A percentile compares a stretch with the other conserved stretches of the same genome.
Evolutionary conservation across 1,140 invertebrate species (phyloP).

Genomic region (Bombus cullumanus): DNA sequence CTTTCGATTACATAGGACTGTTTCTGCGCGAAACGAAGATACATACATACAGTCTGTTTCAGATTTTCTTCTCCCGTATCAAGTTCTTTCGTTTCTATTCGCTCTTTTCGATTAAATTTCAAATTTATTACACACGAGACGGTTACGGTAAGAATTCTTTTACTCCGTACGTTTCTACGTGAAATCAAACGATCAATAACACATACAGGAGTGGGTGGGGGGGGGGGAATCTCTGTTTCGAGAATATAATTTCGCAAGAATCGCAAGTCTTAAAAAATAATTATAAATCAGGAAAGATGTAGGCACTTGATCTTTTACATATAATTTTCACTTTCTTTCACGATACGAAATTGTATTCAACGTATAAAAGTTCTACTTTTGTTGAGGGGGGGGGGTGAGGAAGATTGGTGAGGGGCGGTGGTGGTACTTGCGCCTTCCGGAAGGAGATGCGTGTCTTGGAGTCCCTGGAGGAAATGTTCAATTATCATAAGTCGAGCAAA

Average conservation of each 20-base stretch:
- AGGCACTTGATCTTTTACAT: slow-evolving; percentile 36
- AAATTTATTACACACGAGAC: slow-evolving; percentile 55
- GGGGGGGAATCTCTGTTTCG: not conserved
- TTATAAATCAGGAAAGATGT: slow-evolving; percentile 15
- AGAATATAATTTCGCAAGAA: not conserved
- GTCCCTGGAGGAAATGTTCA: not conserved
- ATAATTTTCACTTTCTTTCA: slow-evolving; percentile 38
- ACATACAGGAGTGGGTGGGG: too few species aligned
- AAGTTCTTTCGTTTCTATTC: slow-evolving; percentile 45
- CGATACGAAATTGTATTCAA: slow-evolving; percentile 11
- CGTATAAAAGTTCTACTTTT: slow-evolving; percentile 23
- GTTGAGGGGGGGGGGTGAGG: too few species aligned
- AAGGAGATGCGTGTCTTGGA: not conserved
- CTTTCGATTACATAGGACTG: slow-evolving; percentile 71
- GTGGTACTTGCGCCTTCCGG: not conserved
- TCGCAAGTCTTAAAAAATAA: slow-evolving; percentile 12
- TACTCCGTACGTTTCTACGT: slow-evolving; percentile 16
- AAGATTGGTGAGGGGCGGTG: too few species aligned
- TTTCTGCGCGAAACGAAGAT: slow-evolving; percentile 71
- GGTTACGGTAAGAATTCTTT: slow-evolving; percentile 52
- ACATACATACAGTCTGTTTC: slow-evolving; percentile 65
- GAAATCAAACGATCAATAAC: not conserved
- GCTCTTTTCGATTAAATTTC: not conserved
- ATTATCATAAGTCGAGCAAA: slow-evolving; percentile 30
- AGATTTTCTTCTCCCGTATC: slow-evolving; percentile 62